Evolutionary conservation across 2,888 invertebrate genomes (phyloP).

Genomic region (Chloroclystis v-ata): DNA sequence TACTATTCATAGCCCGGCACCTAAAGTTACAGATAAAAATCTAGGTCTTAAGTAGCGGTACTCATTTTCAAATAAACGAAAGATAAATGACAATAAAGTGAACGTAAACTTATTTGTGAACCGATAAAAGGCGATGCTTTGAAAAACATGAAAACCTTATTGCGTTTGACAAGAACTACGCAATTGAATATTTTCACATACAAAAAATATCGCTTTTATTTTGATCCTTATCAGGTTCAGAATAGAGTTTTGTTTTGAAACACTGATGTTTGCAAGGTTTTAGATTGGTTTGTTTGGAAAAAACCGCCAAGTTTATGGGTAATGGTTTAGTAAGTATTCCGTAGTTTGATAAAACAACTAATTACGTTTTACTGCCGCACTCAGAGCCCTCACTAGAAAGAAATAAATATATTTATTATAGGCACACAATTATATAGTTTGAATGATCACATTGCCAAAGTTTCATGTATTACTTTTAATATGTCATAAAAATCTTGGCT

Average conservation of each 20-base stretch:
- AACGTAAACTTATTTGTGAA: conserved; percentile 26
- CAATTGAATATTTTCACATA: conserved; percentile 16
- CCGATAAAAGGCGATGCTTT: conserved; percentile 32
- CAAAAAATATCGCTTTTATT: conserved; percentile 8
- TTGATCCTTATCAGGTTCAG: conserved; percentile 12
- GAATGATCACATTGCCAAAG: too few species aligned
- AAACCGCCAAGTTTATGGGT: not conserved
- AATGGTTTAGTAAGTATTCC: too few species aligned
- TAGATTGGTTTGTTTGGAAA: not conserved
- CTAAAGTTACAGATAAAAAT: too few species aligned
- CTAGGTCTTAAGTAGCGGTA: not conserved
- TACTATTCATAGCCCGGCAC: too few species aligned
- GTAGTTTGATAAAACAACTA: too few species aligned
- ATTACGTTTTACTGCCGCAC: too few species aligned
- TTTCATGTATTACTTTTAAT: too few species aligned
- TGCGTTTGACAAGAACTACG: conserved; percentile 36
- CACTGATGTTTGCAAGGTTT: not conserved
- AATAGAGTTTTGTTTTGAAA: conserved; percentile 22
- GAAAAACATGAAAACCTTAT: conserved; percentile 36
- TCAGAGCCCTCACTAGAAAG: too few species aligned
- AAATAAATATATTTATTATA: too few species aligned
- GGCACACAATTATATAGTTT: too few species aligned
- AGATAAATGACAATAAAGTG: conserved; percentile 12
- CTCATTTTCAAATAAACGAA: not conserved
- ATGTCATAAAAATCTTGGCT: too few species aligned